Conservation (phyloP, 2,113 vertebrate genomes). For the Caretta caretta region DNA sequence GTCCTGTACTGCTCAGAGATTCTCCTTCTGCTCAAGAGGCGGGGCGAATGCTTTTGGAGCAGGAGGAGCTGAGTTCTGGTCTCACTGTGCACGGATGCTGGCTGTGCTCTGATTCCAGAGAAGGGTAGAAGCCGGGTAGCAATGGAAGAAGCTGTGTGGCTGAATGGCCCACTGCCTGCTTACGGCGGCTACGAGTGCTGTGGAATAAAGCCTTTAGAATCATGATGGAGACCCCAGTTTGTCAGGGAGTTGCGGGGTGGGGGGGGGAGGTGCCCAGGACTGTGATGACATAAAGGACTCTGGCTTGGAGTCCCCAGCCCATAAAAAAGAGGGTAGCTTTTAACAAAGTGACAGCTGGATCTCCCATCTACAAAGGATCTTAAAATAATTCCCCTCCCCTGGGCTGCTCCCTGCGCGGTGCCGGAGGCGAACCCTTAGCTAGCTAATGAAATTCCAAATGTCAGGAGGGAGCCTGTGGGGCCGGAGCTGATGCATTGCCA, state of each 20-base stretch:
- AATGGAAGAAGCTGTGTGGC: background rate
- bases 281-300: background rate
- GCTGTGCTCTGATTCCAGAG: background rate
- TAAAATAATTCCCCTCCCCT: background rate
- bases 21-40: background rate
- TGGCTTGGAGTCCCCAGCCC: background rate
- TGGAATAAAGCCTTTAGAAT: background rate
- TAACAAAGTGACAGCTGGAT: background rate
- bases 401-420: background rate
- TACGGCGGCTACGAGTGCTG: background rate
- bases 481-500: background rate
- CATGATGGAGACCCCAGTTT: background rate
- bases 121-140: background rate
- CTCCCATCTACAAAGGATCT: background rate
- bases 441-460: background rate
- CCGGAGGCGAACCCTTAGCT: too few species aligned
- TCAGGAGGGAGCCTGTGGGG: background rate
- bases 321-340: background rate
- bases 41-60: background rate
- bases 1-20: background rate
- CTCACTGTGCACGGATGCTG: background rate
- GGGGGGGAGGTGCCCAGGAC: background rate
- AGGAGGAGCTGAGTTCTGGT: background rate
- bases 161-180: background rate
- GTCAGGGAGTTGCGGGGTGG: background rate